A percentile compares a stretch with the other conserved stretches of the same genome.
Evolutionary conservation across 2,113 vertebrate species (phyloP).

Genomic region (Gambusia holbrooki): DNA sequence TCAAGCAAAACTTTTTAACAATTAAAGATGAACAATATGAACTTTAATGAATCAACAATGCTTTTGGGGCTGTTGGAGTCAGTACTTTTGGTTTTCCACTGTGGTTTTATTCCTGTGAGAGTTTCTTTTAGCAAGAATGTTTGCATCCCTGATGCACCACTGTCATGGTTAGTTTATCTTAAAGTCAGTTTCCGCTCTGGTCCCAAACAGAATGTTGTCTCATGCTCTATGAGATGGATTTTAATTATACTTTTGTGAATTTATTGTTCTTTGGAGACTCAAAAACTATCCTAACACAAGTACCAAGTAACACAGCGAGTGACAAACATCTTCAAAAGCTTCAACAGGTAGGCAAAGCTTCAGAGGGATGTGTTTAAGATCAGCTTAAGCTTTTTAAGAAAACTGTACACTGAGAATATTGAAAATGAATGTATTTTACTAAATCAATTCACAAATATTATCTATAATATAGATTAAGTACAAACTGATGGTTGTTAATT

Average conservation of each 20-base stretch:
- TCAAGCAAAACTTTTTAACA: too few species aligned
- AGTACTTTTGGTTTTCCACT: background rate
- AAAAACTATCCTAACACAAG: constrained; percentile 10
- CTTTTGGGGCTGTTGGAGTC: background rate
- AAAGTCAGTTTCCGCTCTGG: constrained; percentile 46
- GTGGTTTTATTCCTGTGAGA: constrained; percentile 23
- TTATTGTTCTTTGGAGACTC: constrained; percentile 25
- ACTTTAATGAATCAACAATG: background rate
- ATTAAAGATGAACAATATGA: background rate
- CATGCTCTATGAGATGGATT: constrained; percentile 45
- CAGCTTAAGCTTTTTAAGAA: background rate
- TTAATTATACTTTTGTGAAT: constrained; percentile 61
- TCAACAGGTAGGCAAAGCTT: background rate
- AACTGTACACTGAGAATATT: too few species aligned
- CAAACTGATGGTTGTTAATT: too few species aligned
- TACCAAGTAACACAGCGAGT: too few species aligned
- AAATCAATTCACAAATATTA: too few species aligned
- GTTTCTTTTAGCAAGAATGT: constrained; percentile 28
- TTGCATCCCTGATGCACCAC: background rate
- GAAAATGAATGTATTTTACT: too few species aligned
- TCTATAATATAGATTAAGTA: too few species aligned
- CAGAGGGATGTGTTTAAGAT: background rate
- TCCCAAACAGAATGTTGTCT: constrained; percentile 59
- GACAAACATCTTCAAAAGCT: constrained; percentile 1
- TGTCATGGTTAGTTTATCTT: constrained; percentile 15